Evolutionary conservation across 37 sponge, comb jelly and placozoan species (phyloP), one percentile per base, ranked within the genome.

Genomic region (Tethya wilhelma): DNA sequence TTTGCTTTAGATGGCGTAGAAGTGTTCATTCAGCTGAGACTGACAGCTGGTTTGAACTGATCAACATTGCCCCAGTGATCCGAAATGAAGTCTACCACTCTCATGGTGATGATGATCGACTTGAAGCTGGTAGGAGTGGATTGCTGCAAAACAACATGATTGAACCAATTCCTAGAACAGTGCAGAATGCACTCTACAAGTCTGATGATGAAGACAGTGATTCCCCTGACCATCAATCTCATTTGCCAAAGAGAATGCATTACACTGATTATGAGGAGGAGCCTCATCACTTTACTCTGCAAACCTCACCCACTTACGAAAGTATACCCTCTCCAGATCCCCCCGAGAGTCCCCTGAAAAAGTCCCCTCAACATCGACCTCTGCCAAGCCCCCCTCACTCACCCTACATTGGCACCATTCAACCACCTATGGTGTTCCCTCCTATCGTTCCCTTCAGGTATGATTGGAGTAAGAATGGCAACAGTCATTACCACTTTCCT

Each of bases 71-170:
- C 6, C 78, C 78, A 0, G 39, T 71, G 9, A 78, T 78, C 33
- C 63, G 62, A 6, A 78, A 85, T 26, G 86, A 85, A 22, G 63
- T 62, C 37, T 73, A 71, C 44, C 8, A 17, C 37, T 59, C 29
- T 20, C 49, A 70, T 8, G 33, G 2, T 9, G 25, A 77, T 9
- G 11, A 42, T 5, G 71, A 80, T 33, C 12, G 28, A 17, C 71
- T 80, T 22, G 38, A 38, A 57, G 81, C 81, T 29, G 38, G 81
- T 1, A 80, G 30, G 62, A 80, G 81, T 71, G 81, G 81, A 69
- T 30, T 80, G 57, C 60, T 80, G 1, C 81, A 49, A 19, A 68
- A 57, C 25, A 31, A 70, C 20, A 36, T 33, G 40, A 58, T 80
- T 41, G 81, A 80, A 39, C 71, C 68, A 38, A 39, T 26, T 4